Base-by-base conservation (phyloP, 1,140 invertebrate species). In the Pachypeltis micranthus region DNA sequence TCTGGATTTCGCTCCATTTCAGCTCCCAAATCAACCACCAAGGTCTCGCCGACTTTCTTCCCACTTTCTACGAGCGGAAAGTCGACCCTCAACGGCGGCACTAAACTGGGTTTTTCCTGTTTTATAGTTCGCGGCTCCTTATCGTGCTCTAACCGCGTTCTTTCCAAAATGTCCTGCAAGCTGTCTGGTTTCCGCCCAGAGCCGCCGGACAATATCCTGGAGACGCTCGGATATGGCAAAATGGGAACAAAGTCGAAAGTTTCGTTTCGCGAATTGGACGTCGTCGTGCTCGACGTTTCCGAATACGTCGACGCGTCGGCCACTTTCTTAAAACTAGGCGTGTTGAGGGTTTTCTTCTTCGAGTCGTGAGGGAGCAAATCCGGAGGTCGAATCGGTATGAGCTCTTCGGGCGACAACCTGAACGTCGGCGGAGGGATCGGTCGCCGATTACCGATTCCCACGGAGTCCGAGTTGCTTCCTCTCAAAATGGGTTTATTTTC, bases 401-500 rank as follows among this genome's bases (percentile, higher is more conserved):
- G 77, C 69, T 90, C 87, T 2, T 83, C 83, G 1, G 86, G 85
- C 61, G 85, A 86, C 29, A 87, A 73, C 63, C 85, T 86, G 0
- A 86, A 86, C 21, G 85, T 85, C 51, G 86, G 86, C 23, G 86
- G 85, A 60, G 83, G 73, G 68, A 84, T 83, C 7, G 66, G 68
- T 39, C 69, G 61, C 3, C 69, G 59, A 28, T 65, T 65, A 3
- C 61, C 63, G 1, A 64, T 26, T 56, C 39, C 66, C 4, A 54
- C 31, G 1, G 51, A 31, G 44, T 72, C 71, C 2, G 70, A 70
- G 66, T 83, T 81, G 21, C 81, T 81, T 63, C 87, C 88, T 67
- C 87, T 78, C 39, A 90, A 73, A 3, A 87, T 90, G 28, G 87
- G 87, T 71, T 89, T 90, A 69, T 91, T 86, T 1, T 86, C 86